Evolutionary conservation across 1,140 invertebrate species (phyloP), one percentile per base, ranked within the genome.

Genomic region (Panulirus ornatus): DNA sequence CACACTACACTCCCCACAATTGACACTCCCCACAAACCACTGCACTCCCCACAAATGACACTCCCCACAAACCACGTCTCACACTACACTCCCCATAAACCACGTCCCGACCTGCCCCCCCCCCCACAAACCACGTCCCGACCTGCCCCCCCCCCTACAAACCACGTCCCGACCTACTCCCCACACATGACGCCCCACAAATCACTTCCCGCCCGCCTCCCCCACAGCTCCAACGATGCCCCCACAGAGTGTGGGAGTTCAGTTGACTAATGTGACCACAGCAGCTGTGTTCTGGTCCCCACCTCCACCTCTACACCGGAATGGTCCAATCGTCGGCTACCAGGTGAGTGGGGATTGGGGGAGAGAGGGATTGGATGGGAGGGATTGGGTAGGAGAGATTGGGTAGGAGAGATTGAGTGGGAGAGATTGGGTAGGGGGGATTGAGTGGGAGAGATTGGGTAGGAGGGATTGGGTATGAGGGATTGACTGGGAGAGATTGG

Each of bases 271-370:
- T 42, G 84, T 85, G n/a, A 85, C 84, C 66, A 85, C 84, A 3
- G 84, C 84, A 1, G 47, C 71, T 2, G 66, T 85, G 38, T 85
- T 85, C 71, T 85, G 84, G 70, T 75, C 44, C 9, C 84, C 84
- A 16, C 84, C 84, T 6, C 83, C 83, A n/a, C 83, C 84, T 19
- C 47, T 85, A 38, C 84, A 85, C 84, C 84, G 84, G 22, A 85
- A 85, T 22, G 84, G 84, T 14, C 84, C 66, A 14, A 85, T 85
- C 84, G 75, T 47, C 6, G 66, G 38, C 5, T 85, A 85, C 84
- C 66, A 85, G 84, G 84, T 85, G 40, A 51, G 84, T 58, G 8
- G 34, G 38, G 58, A 63, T 11, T 9, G 8, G 58, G n/a, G 54
- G 30, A 8, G 19, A 82, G 44, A 34, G 47, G 47, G 34, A 66